Base-by-base conservation (phyloP, 2,797 vertebrate genomes). In the Megaceryle alcyon region DNA sequence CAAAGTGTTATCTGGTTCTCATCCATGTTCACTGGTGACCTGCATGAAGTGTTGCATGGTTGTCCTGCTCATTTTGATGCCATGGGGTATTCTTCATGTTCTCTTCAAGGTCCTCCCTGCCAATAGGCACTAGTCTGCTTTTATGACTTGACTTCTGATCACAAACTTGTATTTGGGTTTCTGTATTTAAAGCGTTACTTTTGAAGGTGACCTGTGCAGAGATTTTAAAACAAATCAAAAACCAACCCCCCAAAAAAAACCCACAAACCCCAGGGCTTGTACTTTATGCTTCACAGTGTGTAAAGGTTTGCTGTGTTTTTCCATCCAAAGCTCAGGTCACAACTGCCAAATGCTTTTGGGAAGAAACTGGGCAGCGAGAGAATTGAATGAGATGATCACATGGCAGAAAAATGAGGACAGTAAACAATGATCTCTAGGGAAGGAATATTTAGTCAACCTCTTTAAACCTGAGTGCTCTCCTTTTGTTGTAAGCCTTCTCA, bases 41-140 rank as follows among this genome's bases (percentile, higher is more conserved):
- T 98, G 99, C 99, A 99, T 99, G 99, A 97, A 95, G 85, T 98
- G 97, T 98, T 99, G 99, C 99, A 99, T 98, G 99, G 97, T 96
- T 87, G 95, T 95, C 71, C 94, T 93, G 93, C 91, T 97, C 97
- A 93, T 97, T 95, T 92, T 97, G 90, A 96, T 90, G 89, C 90
- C 91, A 73, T 92, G 66, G 86, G 80, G 43, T 88, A 69, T 95
- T 91, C 83, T 92, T 91, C 89, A 88, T 63, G 79, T 60, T 95
- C 92, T 96, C 86, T 88, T 54, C 18, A 28, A 76, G 79, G 93
- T 91, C 63, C 54, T 92, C 82, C 60, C 86, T 69, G 48, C 77
- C 59, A 46, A 91, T 46, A 64, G 70, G 43, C 78, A 44, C 75
- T 48, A 53, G 43, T 71, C n/a, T 94, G 59, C 53, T 86, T 94